These are phyloP conservation scores for Strigamia transsilvanica DNA, from an alignment of 2,888 invertebrate species.

Conservation along the genomic window DNA sequence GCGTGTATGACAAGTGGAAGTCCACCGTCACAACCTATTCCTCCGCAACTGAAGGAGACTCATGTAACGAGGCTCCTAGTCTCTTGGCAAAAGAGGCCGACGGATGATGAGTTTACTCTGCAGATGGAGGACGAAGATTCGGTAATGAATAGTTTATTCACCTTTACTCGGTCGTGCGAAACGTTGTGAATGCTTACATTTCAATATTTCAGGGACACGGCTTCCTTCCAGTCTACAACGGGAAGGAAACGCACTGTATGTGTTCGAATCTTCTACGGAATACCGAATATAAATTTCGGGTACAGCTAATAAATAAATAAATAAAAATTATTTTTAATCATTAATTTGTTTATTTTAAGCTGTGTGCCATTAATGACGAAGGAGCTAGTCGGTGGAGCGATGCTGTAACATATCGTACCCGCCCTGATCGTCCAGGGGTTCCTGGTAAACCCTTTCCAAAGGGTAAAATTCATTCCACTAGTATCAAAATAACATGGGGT, in stretches of 20 bases:
- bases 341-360: constrained; percentile 64
- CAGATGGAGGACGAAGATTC: constrained; percentile 74
- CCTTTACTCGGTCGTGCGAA: not conserved
- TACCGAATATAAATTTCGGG: constrained; percentile 79
- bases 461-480: constrained; percentile 81
- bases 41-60: constrained; percentile 76
- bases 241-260: constrained; percentile 74
- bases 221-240: constrained; percentile 81
- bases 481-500: constrained; percentile 81
- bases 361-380: constrained; percentile 82
- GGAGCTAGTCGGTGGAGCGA: constrained; percentile 85
- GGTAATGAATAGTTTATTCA: constrained; percentile 25
- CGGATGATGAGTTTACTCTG: constrained; percentile 81
- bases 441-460: constrained; percentile 81
- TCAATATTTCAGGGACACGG: constrained; percentile 72
- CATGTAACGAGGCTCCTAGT: constrained; percentile 73
- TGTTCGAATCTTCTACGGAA: constrained; percentile 77
- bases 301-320: constrained; percentile 59
- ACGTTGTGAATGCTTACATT: constrained; percentile 33
- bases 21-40: constrained; percentile 79
- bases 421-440: constrained; percentile 79
- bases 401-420: constrained; percentile 78
- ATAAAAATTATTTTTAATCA: not conserved
- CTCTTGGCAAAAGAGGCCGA: constrained; percentile 77
- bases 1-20: constrained; percentile 76